These are phyloP conservation scores for Horisme vitalbata DNA, from an alignment of 2,888 invertebrate genomes.

Conservation along the genomic window DNA sequence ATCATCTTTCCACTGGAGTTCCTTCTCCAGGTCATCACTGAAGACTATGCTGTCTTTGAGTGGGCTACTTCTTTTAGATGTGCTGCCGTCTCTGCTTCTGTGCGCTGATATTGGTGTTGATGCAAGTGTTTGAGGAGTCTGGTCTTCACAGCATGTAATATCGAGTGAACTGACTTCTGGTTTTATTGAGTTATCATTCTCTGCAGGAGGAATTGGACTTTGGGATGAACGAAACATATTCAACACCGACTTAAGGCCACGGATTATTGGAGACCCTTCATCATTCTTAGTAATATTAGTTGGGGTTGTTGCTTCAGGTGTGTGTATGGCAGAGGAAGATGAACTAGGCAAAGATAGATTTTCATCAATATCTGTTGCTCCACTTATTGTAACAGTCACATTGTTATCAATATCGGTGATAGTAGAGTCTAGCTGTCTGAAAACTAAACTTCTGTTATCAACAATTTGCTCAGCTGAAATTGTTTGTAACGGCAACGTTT, in stretches of 20 bases:
- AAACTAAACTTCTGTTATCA: conserved; percentile 48
- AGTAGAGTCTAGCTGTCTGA: conserved; percentile 48
- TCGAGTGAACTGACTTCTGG: conserved; percentile 23
- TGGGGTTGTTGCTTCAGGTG: conserved; percentile 72
- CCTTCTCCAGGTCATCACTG: conserved; percentile 70
- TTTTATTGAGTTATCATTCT: conserved; percentile 33
- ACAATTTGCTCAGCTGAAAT: conserved; percentile 47
- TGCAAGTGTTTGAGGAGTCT: conserved; percentile 37
- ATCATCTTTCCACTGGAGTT: conserved; percentile 73
- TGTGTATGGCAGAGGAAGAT: conserved; percentile 58
- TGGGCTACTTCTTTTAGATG: conserved; percentile 60
- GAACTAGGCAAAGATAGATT: conserved; percentile 61
- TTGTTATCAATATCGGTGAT: conserved; percentile 40
- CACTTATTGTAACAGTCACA: conserved; percentile 50
- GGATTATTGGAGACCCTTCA: conserved; percentile 69
- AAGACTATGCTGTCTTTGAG: conserved; percentile 68
- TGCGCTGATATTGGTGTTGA: conserved; percentile 62
- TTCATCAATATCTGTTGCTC: conserved; percentile 56
- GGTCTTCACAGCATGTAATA: conserved; percentile 22
- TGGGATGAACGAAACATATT: conserved; percentile 74
- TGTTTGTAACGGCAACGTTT: conserved; percentile 58
- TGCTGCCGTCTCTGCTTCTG: conserved; percentile 47
- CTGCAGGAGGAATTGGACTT: conserved; percentile 61
- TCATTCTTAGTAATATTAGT: conserved; percentile 62
- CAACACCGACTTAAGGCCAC: conserved; percentile 70